Base-by-base conservation (phyloP, 2,888 invertebrate genomes). In the Microctonus brassicae region DNA sequence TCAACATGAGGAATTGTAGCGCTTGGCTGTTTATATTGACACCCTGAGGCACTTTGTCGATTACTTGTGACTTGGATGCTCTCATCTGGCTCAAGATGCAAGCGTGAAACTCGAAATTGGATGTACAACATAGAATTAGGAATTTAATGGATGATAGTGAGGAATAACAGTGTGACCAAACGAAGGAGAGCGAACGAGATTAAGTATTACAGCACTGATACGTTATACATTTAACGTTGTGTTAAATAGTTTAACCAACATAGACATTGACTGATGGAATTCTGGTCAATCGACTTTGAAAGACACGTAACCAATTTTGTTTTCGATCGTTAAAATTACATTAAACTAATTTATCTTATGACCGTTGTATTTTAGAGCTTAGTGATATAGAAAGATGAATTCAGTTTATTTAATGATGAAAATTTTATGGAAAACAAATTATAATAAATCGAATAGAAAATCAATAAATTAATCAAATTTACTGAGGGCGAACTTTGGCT, bases 41-140 rank as follows among this genome's bases (percentile, higher is more conserved):
- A 39, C 47, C 70, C 55, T 55, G 57, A 39, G 53, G 70, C 53
- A 47, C 64, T 58, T 36, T 11, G 60, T 53, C 60, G 70, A 70
- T 70, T 61, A 53, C 34, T 10, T 22, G 13, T 13, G 61, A 39
- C 34, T 60, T 60, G 60, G 11, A 47, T 33, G 26, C 13, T 63
- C 17, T 17, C 7, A 39, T 63, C 10, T 39, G 55, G 42, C n/a
- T 34, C 53, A 65, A 60, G 29, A 62, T 62, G 39, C 52, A 53
- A 55, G 53, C 52, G 33, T 34, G 61, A 61, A 33, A 61, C 52
- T 58, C 10, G 61, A 69, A 65, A 66, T 70, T 70, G 36, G 22
- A 52, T 60, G 47, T 70, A 55, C 47, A 58, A 24, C 2, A 11
- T 10, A 24, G 29, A 29, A 5, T 7, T 3, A 29, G 39, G 47